Evolutionary conservation across 2,113 vertebrate genomes (phyloP).

Genomic region (Salvelinus sp.): DNA sequence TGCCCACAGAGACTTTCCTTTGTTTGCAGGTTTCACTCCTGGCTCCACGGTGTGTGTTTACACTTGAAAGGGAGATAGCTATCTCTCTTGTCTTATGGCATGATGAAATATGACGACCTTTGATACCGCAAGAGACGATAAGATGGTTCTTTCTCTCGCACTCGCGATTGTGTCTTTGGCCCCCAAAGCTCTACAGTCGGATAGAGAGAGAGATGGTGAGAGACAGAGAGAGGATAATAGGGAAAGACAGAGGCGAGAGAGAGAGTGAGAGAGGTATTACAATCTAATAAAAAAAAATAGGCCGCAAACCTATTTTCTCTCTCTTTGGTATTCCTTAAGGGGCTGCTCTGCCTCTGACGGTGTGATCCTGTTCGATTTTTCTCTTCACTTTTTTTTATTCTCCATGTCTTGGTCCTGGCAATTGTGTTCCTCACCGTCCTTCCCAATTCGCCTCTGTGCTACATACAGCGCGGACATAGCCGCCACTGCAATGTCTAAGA

Average conservation of each 20-base stretch:
- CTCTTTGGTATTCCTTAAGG: constrained; percentile 12
- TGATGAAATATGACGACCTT: neutral
- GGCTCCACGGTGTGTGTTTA: constrained; percentile 14
- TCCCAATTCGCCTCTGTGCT: neutral
- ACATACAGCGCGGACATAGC: neutral
- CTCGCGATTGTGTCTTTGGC: constrained; percentile 2
- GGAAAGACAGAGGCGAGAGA: neutral
- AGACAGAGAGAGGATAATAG: neutral
- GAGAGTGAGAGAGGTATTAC: neutral
- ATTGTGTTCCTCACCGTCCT: neutral
- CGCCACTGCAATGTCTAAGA: too few species aligned
- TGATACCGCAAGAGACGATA: constrained; percentile 5
- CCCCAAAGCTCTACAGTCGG: neutral
- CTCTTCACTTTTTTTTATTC: constrained; percentile 1
- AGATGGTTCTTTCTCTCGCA: neutral
- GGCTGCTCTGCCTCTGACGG: neutral
- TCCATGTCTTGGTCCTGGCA: neutral
- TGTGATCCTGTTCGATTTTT: neutral
- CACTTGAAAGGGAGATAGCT: constrained; percentile 9
- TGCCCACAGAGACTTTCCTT: neutral
- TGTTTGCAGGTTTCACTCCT: neutral
- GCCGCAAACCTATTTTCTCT: constrained; percentile 8
- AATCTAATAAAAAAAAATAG: constrained; percentile 21
- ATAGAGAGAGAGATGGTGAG: neutral
- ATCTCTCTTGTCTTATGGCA: neutral